Conservation (phyloP, 2,113 vertebrate species). For the Hipposideros armiger region DNA sequence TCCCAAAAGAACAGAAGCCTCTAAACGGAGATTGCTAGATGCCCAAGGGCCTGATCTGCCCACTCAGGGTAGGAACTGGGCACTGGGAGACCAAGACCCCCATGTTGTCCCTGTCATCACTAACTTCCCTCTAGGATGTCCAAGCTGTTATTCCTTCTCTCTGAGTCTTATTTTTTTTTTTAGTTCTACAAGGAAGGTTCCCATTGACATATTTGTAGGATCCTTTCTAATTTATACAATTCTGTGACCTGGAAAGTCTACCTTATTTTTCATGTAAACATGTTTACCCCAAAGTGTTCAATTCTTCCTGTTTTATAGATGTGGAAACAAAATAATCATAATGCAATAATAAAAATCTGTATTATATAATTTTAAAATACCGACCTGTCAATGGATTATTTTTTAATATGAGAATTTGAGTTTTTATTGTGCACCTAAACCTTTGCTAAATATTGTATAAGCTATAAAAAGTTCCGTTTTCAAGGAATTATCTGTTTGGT, state of each 20-base stretch:
- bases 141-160: not conserved
- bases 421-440: not conserved
- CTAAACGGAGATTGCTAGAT: not conserved
- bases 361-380: not conserved
- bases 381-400: not conserved
- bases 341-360: conserved; percentile 12
- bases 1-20: not conserved
- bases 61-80: not conserved
- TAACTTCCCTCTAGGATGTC: not conserved
- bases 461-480: not conserved
- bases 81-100: not conserved
- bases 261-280: not conserved
- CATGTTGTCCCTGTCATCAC: not conserved
- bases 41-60: not conserved
- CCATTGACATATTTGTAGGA: not conserved
- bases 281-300: not conserved
- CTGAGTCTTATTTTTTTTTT: not conserved
- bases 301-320: not conserved
- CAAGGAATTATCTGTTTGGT: not conserved
- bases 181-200: not conserved
- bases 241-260: not conserved
- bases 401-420: not conserved
- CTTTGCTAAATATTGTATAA: not conserved
- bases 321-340: not conserved
- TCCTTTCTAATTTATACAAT: not conserved